phyloP scores from a whole-genome alignment of 2,113 vertebrate genomes.

The Castor canadensis region DNA sequence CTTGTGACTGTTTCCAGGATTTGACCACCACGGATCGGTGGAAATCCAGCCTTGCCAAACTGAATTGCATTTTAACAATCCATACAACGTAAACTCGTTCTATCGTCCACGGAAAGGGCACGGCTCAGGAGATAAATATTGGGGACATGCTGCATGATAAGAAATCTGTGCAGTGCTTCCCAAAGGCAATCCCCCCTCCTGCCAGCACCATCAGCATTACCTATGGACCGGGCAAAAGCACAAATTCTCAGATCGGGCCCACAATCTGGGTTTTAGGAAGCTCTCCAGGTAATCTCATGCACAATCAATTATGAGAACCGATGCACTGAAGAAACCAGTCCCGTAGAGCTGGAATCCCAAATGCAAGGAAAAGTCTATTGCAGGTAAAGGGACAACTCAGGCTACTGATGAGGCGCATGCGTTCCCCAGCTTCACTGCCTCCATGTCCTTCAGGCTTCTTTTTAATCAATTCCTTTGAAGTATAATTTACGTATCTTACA shows the following conservation, averaged over 20 bases:
- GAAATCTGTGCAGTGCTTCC: neutral
- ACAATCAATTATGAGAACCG: neutral
- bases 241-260: neutral
- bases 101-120: neutral
- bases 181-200: neutral
- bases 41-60: slow-evolving; percentile 57
- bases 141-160: neutral
- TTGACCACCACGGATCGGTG: slow-evolving; percentile 97
- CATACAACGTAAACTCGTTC: neutral
- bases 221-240: neutral
- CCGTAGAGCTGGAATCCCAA: neutral
- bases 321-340: neutral
- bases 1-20: slow-evolving; percentile 97
- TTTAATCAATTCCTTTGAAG: neutral
- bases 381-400: neutral
- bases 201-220: neutral
- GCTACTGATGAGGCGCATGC: neutral
- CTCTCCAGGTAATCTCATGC: neutral
- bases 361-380: slow-evolving; percentile 38
- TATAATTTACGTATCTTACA: slow-evolving; percentile 28
- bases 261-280: neutral
- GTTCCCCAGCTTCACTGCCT: neutral
- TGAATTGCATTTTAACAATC: slow-evolving; percentile 39
- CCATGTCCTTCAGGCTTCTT: neutral
- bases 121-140: neutral